Percentiles rank a stretch among this genome's conserved stretches.
Evolutionary conservation across 2,797 vertebrate species (phyloP).

Genomic region (Amazona finschi): DNA sequence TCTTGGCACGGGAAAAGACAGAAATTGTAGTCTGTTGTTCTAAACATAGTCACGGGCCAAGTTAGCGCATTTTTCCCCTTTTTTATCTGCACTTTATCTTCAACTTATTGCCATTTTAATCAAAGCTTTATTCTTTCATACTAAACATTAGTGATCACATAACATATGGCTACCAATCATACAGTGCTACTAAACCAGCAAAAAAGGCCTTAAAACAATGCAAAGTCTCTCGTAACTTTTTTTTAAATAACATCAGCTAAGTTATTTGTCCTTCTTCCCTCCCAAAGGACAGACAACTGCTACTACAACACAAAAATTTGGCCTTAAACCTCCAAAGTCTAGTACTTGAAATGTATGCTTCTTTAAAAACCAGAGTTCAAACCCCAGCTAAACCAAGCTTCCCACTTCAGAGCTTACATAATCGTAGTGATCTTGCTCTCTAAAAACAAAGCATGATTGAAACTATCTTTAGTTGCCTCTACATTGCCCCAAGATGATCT

Average conservation of each 20-base stretch:
- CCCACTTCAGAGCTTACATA: background rate
- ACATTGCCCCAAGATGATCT: background rate
- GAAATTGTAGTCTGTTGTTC: background rate
- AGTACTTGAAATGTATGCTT: background rate
- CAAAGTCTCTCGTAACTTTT: background rate
- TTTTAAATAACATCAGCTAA: background rate
- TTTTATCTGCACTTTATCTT: background rate
- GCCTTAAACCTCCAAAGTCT: background rate
- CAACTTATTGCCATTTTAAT: background rate
- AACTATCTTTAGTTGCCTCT: background rate
- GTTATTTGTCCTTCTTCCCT: background rate
- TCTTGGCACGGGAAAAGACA: background rate
- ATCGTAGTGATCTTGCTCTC: background rate
- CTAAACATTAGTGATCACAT: background rate
- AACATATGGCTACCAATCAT: background rate
- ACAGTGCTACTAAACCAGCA: background rate
- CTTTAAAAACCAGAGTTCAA: background rate
- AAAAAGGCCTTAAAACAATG: background rate
- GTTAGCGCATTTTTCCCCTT: fast-evolving
- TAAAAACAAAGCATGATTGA: background rate
- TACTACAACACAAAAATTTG: background rate
- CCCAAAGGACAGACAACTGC: background rate
- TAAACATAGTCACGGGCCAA: background rate
- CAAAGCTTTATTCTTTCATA: background rate
- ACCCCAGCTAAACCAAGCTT: background rate